Percentiles rank a stretch among this genome's conserved stretches.
phyloP scores from a whole-genome alignment of 2,888 invertebrate species.

The Tachina grossa region DNA sequence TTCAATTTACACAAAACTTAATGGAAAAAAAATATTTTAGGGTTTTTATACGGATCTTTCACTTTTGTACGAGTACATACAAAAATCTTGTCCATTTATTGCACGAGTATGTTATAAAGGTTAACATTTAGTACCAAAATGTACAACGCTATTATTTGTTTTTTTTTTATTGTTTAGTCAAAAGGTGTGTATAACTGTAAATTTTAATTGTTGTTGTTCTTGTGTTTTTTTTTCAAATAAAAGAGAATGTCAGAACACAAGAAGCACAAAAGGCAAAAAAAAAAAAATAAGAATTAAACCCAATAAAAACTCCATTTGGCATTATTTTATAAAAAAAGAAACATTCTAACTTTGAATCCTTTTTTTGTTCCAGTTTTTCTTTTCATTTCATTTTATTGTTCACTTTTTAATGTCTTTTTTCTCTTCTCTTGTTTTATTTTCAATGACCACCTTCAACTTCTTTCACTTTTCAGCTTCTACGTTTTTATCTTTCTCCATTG shows the following conservation, averaged over 20 bases:
- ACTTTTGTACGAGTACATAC: no score
- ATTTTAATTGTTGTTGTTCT: constrained; percentile 69
- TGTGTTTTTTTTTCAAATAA: constrained; percentile 33
- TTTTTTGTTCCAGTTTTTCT: constrained; percentile 38
- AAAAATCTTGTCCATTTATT: neutral
- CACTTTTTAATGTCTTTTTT: constrained; percentile 38
- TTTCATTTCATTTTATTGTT: constrained; percentile 39
- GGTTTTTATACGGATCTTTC: no score
- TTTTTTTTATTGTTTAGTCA: constrained; percentile 58
- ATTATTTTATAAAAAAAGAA: constrained; percentile 41
- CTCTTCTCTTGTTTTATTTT: constrained; percentile 4
- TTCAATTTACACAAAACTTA: no score
- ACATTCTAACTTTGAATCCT: constrained; percentile 56
- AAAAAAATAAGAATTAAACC: constrained; percentile 19
- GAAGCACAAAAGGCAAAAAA: constrained; percentile 17
- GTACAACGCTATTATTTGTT: constrained; percentile 35
- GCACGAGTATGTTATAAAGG: neutral
- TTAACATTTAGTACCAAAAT: constrained; percentile 40
- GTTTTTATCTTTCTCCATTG: constrained; percentile 42
- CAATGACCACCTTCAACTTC: constrained; percentile 25
- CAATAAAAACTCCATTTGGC: constrained; percentile 53
- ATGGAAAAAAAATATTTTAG: no score
- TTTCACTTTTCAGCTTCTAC: constrained; percentile 25
- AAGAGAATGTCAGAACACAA: constrained; percentile 72
- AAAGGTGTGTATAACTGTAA: constrained; percentile 80